A percentile compares a stretch with the other conserved stretches of the same genome.
These are phyloP conservation scores for Anabacerthia variegaticeps DNA, from an alignment of 2,797 vertebrate genomes.

Conservation along the genomic window DNA sequence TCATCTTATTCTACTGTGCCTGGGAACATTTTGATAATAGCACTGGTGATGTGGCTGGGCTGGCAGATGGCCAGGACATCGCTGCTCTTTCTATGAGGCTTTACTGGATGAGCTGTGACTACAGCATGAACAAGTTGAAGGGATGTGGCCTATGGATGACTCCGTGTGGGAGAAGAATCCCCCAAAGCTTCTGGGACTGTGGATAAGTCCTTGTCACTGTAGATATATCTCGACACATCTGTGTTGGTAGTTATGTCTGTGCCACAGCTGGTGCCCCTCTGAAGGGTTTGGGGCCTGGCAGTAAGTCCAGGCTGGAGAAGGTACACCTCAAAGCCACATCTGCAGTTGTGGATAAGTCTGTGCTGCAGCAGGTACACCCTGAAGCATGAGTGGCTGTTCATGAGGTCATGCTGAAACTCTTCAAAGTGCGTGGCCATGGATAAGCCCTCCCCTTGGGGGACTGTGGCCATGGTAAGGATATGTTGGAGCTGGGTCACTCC, in stretches of 20 bases:
- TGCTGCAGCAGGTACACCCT: not conserved
- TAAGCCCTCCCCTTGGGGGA: not conserved
- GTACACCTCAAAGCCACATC: not conserved
- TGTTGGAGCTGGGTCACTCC: not conserved
- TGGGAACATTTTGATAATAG: not conserved
- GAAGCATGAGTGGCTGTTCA: not conserved
- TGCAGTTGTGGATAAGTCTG: not conserved
- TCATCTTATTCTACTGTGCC: not conserved
- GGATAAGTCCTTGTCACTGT: not conserved
- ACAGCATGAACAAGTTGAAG: not conserved
- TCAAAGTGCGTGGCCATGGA: not conserved
- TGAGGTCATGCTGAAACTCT: not conserved
- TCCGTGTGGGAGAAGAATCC: not conserved
- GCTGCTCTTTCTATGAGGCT: not conserved
- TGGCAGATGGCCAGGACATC: not conserved
- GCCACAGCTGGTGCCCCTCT: not conserved
- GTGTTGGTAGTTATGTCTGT: not conserved
- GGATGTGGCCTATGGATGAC: not conserved
- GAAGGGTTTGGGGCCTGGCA: too few relatives aligned
- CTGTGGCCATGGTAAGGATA: too few relatives aligned
- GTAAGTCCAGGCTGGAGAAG: not conserved
- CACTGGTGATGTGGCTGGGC: not conserved
- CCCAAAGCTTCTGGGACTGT: not conserved
- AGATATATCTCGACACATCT: not conserved
- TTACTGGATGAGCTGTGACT: not conserved